Evolutionary conservation across 64 coral and sea anemone species (phyloP).

Genomic region (Stylophora pistillata): DNA sequence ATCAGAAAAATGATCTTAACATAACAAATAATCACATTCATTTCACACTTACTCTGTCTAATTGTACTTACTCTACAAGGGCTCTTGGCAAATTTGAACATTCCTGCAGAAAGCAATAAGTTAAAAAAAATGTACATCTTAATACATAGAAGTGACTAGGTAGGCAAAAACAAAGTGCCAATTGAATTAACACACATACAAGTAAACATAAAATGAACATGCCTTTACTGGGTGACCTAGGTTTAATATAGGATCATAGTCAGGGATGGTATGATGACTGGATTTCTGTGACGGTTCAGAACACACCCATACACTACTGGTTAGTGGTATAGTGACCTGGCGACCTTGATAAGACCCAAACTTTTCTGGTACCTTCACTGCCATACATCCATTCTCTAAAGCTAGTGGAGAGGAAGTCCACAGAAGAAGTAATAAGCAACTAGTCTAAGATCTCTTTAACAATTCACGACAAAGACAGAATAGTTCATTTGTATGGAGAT

Average conservation of each 20-base stretch:
- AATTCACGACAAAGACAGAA: neutral
- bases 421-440: neutral
- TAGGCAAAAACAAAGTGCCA: neutral
- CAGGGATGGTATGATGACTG: neutral
- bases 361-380: constrained; percentile 51
- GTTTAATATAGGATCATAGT: neutral
- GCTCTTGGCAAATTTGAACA: constrained; percentile 3
- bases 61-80: constrained; percentile 13
- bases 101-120: neutral
- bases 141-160: neutral
- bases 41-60: too few species aligned
- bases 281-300: constrained; percentile 28
- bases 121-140: neutral
- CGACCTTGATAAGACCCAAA: constrained; percentile 47
- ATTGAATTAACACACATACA: too few species aligned
- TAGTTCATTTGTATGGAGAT: neutral
- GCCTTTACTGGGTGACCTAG: neutral
- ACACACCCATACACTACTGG: constrained; percentile 41
- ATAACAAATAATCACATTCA: too few species aligned
- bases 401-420: constrained; percentile 1
- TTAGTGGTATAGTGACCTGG: constrained; percentile 11
- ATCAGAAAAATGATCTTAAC: too few species aligned
- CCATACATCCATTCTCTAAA: constrained; percentile 41
- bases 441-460: constrained; percentile 45
- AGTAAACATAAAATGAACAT: neutral